These are phyloP conservation scores for Epinephelus moara DNA, from an alignment of 2,113 vertebrate species.

Conservation along the genomic window DNA sequence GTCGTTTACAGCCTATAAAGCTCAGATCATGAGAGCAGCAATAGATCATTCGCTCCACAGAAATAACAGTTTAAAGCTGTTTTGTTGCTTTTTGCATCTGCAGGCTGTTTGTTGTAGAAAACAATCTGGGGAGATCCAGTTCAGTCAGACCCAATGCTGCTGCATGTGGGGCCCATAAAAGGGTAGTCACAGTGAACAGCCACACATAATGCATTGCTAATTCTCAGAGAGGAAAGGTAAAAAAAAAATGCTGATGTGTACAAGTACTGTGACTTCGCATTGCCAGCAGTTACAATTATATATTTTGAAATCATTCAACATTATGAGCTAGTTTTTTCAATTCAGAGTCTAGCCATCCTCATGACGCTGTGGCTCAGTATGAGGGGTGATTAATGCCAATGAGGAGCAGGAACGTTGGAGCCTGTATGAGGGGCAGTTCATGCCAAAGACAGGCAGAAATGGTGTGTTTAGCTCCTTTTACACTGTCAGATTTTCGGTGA, in stretches of 20 bases:
- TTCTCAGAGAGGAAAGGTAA: background rate
- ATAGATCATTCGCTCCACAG: background rate
- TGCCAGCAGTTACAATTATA: background rate
- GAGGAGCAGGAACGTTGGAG: background rate
- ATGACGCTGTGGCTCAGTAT: constrained; percentile 21
- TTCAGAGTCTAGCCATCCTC: constrained; percentile 28
- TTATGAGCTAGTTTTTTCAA: constrained; percentile 20
- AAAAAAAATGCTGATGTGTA: constrained; percentile 1
- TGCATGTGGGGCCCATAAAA: constrained; percentile 38
- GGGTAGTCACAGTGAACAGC: constrained; percentile 1
- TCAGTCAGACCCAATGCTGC: background rate
- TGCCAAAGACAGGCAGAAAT: background rate
- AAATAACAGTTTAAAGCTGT: background rate
- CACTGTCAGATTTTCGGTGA: too few relatives aligned
- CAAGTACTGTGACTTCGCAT: constrained; percentile 5
- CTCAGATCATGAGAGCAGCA: background rate
- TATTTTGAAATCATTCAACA: constrained; percentile 44
- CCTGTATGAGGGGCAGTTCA: constrained; percentile 12
- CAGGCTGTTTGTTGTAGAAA: constrained; percentile 10
- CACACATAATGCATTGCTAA: constrained; percentile 12
- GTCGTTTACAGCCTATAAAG: background rate
- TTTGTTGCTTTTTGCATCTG: constrained; percentile 23
- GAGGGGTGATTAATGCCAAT: constrained; percentile 12
- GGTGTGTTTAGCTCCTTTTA: too few relatives aligned
- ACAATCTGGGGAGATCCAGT: constrained; percentile 21